Conservation (phyloP, 2,797 vertebrate species). For the Varecia variegata region DNA sequence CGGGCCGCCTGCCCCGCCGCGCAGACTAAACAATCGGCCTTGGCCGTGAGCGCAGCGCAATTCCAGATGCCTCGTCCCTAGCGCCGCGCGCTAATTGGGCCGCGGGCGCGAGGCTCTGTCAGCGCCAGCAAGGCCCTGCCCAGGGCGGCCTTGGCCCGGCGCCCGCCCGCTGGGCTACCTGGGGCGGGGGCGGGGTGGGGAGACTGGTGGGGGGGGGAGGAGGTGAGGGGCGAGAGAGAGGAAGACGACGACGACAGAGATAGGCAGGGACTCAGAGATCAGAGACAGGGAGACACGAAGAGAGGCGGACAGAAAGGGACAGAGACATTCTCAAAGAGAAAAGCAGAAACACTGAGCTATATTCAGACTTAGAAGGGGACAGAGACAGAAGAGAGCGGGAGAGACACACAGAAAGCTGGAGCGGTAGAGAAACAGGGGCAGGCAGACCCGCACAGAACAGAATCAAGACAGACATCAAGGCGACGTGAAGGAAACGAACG, state of each 20-base stretch:
- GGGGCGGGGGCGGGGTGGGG: slow-evolving; percentile 76
- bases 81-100: slow-evolving; percentile 90
- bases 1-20: slow-evolving; percentile 85
- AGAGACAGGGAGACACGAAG: slow-evolving; percentile 70
- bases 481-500: slow-evolving; percentile 2
- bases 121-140: slow-evolving; percentile 87
- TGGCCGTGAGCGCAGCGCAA: slow-evolving; percentile 93
- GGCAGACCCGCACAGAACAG: slow-evolving; percentile 67
- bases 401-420: neutral
- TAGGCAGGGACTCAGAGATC: slow-evolving; percentile 76
- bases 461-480: neutral
- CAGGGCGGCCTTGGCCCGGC: slow-evolving; percentile 85
- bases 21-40: slow-evolving; percentile 99
- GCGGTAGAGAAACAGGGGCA: neutral
- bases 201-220: slow-evolving; percentile 56
- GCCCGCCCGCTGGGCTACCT: slow-evolving; percentile 83
- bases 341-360: slow-evolving; percentile 69
- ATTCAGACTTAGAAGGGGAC: slow-evolving; percentile 65
- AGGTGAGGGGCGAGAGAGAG: slow-evolving; percentile 35
- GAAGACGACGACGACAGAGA: slow-evolving; percentile 43
- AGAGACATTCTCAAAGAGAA: slow-evolving; percentile 75
- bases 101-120: slow-evolving; percentile 90
- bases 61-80: slow-evolving; percentile 94
- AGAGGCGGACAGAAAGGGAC: slow-evolving; percentile 38
- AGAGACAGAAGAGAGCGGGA: slow-evolving; percentile 56